Evolutionary conservation across 2,797 vertebrate species (phyloP), one percentile per base, ranked within the genome.

Genomic region (Oryzias dopingdopingensis): DNA sequence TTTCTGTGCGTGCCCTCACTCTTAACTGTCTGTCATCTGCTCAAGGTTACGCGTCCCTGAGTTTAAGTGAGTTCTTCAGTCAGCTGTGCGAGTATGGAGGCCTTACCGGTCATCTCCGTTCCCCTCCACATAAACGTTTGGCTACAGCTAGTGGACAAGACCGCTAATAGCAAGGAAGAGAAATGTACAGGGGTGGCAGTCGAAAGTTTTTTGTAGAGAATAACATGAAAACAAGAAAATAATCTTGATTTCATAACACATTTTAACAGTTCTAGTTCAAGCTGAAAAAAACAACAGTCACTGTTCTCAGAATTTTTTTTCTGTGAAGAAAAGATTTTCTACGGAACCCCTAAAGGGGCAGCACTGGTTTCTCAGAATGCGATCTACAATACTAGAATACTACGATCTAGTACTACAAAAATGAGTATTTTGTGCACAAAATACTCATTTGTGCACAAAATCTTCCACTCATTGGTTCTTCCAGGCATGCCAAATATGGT

Each of bases 41-140:
- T 80, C 48, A 51, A 79, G 56, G 75, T 58, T 62, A 50, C 61
- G 74, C 67, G 81, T 65, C 46, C 75, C 59, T n/a, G 53, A 49
- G 55, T 60, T 59, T 49, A 59, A 63, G 12, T 5, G 20, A 71
- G 70, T 42, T 47, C 49, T 44, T 65, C 42, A 23, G 75, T 74
- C 67, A 72, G 67, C 56, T 60, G 22, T 72, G 58, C 62, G 56
- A 59, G 75, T 65, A 79, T 84, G 80, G 76, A 85, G 53, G 75
- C 52, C 81, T 88, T 85, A 89, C 82, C 71, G 62, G 65, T 67
- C 72, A 32, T 79, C 80, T 80, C 77, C n/a, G 24, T 80, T 86
- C 80, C 72, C 80, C 18, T 60, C 57, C 68, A 86, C 82, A 87
- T 83, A 86, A 89, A 86, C 78, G 77, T 66, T 59, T 72, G 68